These are phyloP conservation scores for Epistrophe grossulariae DNA, from an alignment of 2,888 invertebrate species.

Conservation along the genomic window DNA sequence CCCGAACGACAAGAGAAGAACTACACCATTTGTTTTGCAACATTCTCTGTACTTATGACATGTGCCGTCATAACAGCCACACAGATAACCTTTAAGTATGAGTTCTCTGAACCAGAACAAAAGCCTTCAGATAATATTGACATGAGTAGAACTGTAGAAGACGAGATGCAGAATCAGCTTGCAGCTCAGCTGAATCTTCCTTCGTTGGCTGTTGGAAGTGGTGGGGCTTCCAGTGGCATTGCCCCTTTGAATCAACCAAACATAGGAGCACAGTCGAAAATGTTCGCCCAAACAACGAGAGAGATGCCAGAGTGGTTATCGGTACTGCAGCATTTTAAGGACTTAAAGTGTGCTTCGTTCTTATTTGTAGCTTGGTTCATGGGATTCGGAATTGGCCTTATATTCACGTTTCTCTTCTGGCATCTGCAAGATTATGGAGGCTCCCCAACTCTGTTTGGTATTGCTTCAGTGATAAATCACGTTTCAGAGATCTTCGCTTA, in stretches of 20 bases:
- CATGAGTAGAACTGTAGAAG: conserved; percentile 87
- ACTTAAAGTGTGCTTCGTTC: conserved; percentile 95
- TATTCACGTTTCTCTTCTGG: conserved; percentile 99
- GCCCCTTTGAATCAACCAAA: conserved; percentile 83
- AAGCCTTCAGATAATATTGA: conserved; percentile 80
- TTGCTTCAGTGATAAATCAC: conserved; percentile 99
- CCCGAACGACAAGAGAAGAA: conserved; percentile 97
- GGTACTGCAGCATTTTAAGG: conserved; percentile 94
- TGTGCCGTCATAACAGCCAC: conserved; percentile 96
- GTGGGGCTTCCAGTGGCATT: conserved; percentile 77
- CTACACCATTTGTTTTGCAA: conserved; percentile 99
- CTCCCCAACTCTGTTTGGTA: conserved; percentile 97
- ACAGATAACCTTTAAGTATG: conserved; percentile 89
- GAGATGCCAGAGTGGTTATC: conserved; percentile 97
- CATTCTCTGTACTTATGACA: conserved; percentile 98
- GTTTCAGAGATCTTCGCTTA: conserved; percentile 99
- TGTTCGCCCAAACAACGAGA: conserved; percentile 95
- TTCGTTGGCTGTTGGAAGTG: conserved; percentile 86
- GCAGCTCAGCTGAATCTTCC: conserved; percentile 93
- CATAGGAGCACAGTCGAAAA: conserved; percentile 88
- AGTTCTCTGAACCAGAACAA: conserved; percentile 83
- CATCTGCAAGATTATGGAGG: conserved; percentile 98
- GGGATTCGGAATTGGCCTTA: conserved; percentile 99
- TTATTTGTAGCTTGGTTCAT: conserved; percentile 99
- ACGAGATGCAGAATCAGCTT: conserved; percentile 92